Conservation (phyloP, 2,113 vertebrate genomes). For the Cervus canadensis region DNA sequence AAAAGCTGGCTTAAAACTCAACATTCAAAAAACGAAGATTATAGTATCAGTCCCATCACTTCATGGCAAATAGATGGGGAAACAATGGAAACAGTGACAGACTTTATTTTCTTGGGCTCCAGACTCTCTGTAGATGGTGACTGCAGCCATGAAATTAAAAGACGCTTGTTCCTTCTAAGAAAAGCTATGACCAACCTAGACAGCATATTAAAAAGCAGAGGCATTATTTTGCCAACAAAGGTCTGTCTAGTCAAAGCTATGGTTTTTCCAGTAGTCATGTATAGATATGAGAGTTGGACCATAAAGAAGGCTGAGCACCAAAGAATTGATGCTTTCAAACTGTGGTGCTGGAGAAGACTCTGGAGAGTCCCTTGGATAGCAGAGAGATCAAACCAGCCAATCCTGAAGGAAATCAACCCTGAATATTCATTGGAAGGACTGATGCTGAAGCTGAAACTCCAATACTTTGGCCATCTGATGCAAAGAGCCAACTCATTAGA, state of each 20-base stretch:
- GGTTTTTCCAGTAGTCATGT: neutral
- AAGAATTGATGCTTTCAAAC: neutral
- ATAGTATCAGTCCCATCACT: neutral
- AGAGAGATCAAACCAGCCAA: neutral
- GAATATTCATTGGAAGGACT: neutral
- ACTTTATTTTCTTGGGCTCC: neutral
- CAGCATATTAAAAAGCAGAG: neutral
- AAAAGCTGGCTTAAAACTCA: neutral
- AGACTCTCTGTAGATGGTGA: neutral
- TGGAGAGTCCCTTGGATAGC: neutral
- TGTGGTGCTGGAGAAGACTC: neutral
- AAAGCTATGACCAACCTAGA: neutral
- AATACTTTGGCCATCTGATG: neutral
- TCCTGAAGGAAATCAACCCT: neutral
- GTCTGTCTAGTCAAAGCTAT: neutral
- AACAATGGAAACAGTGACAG: neutral
- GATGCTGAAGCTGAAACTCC: neutral
- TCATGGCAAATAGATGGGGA: neutral
- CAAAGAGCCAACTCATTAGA: neutral
- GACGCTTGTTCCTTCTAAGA: neutral
- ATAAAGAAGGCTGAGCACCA: neutral
- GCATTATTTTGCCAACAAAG: neutral
- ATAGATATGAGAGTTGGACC: neutral
- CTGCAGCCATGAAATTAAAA: neutral
- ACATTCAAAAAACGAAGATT: neutral